Percentiles rank a stretch among this genome's conserved stretches.
These are phyloP conservation scores for Prochilodus magdalenae DNA, from an alignment of 2,113 vertebrate genomes.

Conservation along the genomic window DNA sequence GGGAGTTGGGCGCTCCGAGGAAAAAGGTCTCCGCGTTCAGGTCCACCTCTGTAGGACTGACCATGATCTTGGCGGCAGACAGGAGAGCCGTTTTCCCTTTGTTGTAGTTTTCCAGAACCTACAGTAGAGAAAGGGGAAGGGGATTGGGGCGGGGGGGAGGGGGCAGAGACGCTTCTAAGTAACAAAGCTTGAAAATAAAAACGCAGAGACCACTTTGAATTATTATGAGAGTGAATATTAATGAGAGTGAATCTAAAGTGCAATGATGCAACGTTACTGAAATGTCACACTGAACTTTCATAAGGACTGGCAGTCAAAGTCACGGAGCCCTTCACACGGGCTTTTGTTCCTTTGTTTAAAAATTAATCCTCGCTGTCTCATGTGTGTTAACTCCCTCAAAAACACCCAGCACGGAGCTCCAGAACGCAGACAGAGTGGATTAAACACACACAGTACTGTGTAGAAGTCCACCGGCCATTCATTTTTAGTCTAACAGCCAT, in stretches of 20 bases:
- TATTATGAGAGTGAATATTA: too few species aligned
- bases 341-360: neutral
- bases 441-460: neutral
- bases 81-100: slow-evolving; percentile 97
- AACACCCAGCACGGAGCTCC: neutral
- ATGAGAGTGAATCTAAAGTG: neutral
- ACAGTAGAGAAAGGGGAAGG: neutral
- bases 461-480: too few species aligned
- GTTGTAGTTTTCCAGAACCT: slow-evolving; percentile 99
- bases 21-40: slow-evolving; percentile 92
- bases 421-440: neutral
- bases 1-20: slow-evolving; percentile 82
- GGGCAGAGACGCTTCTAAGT: too few species aligned
- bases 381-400: neutral
- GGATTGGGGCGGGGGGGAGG: too few species aligned
- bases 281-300: neutral
- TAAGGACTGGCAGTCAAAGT: neutral
- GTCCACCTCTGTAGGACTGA: slow-evolving; percentile 98
- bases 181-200: too few species aligned
- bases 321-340: neutral
- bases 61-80: slow-evolving; percentile 98
- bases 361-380: neutral
- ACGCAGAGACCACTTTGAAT: too few species aligned
- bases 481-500: too few species aligned
- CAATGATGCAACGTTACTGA: neutral